Evolutionary conservation across 2,888 invertebrate species (phyloP).

Genomic region (Idaea straminata): DNA sequence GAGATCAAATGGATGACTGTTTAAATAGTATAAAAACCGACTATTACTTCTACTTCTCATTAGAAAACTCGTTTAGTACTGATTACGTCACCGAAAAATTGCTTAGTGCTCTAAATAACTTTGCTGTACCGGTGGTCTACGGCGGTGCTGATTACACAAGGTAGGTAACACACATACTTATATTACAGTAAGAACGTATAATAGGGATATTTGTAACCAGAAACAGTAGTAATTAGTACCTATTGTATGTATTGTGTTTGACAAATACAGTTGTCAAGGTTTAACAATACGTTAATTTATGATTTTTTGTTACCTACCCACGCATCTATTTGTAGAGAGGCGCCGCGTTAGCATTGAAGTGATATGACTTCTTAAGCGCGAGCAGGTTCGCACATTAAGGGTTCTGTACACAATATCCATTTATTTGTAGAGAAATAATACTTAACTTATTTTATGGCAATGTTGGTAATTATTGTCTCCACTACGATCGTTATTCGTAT

Average conservation of each 20-base stretch:
- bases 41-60: constrained; percentile 54
- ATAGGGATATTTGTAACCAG: neutral
- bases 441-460: too few species aligned
- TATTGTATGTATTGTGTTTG: neutral
- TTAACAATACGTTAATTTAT: neutral
- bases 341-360: too few species aligned
- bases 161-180: constrained; percentile 22
- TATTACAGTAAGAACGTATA: neutral
- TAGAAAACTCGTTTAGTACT: constrained; percentile 48
- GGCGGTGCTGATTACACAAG: constrained; percentile 80
- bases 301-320: too few species aligned
- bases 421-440: too few species aligned
- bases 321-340: too few species aligned
- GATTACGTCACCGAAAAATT: constrained; percentile 57
- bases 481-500: neutral
- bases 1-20: constrained; percentile 24
- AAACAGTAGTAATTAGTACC: neutral
- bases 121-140: constrained; percentile 82
- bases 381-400: too few species aligned
- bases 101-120: constrained; percentile 62
- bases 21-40: constrained; percentile 32
- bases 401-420: too few species aligned
- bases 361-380: too few species aligned
- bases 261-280: neutral
- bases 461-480: too few species aligned